Conservation (phyloP, 1,140 invertebrate species). For the Bombus haemorrhoidalis region DNA sequence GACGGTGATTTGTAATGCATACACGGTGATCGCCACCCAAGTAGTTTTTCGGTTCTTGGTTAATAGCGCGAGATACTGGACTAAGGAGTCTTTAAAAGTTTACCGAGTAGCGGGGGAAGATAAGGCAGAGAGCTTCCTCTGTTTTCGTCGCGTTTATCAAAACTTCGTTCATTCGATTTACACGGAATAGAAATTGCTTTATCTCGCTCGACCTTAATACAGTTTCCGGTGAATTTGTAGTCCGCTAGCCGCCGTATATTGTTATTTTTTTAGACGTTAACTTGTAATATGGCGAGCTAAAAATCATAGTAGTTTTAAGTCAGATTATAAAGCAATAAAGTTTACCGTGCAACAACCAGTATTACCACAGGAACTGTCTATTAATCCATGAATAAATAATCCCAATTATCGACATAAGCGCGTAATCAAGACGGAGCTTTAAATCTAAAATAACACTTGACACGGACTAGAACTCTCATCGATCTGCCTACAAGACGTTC, state of each 20-base stretch:
- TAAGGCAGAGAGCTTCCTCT: constrained; percentile 49
- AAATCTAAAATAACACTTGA: not conserved
- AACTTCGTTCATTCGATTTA: constrained; percentile 52
- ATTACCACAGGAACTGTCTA: not conserved
- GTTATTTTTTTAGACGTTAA: not conserved
- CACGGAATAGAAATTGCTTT: constrained; percentile 47
- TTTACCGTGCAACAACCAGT: not conserved
- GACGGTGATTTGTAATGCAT: constrained; percentile 36
- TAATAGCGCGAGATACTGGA: constrained; percentile 68
- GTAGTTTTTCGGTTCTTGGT: constrained; percentile 75
- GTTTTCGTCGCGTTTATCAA: constrained; percentile 34
- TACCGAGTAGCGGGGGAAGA: constrained; percentile 31
- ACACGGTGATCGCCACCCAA: constrained; percentile 73
- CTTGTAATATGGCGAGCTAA: not conserved
- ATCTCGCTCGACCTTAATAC: constrained; percentile 30
- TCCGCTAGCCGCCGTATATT: not conserved
- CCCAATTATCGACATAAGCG: not conserved
- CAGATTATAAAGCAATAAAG: not conserved
- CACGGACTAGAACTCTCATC: not conserved
- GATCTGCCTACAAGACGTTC: not conserved
- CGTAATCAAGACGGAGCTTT: not conserved
- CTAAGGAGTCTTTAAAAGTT: constrained; percentile 59
- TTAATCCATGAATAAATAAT: not conserved
- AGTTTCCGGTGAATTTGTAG: constrained; percentile 16
- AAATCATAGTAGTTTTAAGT: too few relatives aligned